Evolutionary conservation across 2,888 invertebrate genomes (phyloP).

Genomic region (Boloria selene): DNA sequence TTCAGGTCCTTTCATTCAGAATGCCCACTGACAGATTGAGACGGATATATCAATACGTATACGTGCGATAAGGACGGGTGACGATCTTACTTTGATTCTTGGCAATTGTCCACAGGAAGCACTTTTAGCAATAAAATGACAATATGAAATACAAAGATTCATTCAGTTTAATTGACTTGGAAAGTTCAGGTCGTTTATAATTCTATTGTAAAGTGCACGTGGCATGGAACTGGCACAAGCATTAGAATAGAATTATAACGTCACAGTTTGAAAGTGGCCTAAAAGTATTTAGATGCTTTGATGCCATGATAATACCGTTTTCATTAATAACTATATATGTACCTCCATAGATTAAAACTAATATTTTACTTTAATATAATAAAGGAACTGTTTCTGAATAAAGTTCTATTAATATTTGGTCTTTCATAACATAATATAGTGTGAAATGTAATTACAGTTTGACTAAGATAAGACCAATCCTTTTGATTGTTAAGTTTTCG

Average conservation of each 20-base stretch:
- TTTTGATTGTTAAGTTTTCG: too few relatives aligned
- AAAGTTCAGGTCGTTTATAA: conserved; percentile 55
- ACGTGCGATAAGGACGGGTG: conserved; percentile 49
- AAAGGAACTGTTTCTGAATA: too few relatives aligned
- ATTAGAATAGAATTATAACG: not conserved
- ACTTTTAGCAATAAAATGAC: conserved; percentile 72
- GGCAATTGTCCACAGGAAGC: conserved; percentile 81
- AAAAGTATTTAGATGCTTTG: not conserved
- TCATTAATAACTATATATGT: too few relatives aligned
- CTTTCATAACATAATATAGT: too few relatives aligned
- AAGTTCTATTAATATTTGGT: too few relatives aligned
- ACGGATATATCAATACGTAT: conserved; percentile 47
- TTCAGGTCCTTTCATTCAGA: conserved; percentile 76
- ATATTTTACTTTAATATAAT: too few relatives aligned
- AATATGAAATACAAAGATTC: conserved; percentile 74
- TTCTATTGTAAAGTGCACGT: conserved; percentile 11
- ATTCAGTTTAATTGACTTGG: conserved; percentile 70
- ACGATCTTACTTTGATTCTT: conserved; percentile 69
- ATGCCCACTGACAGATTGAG: conserved; percentile 60
- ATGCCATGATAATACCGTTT: not conserved
- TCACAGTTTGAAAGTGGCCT: not conserved
- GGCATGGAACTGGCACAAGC: conserved; percentile 7
- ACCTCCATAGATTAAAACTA: too few relatives aligned
- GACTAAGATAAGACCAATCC: too few relatives aligned
- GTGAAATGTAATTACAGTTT: too few relatives aligned